Conservation (phyloP, 2,888 invertebrate genomes). For the Pherbina coryleti region DNA sequence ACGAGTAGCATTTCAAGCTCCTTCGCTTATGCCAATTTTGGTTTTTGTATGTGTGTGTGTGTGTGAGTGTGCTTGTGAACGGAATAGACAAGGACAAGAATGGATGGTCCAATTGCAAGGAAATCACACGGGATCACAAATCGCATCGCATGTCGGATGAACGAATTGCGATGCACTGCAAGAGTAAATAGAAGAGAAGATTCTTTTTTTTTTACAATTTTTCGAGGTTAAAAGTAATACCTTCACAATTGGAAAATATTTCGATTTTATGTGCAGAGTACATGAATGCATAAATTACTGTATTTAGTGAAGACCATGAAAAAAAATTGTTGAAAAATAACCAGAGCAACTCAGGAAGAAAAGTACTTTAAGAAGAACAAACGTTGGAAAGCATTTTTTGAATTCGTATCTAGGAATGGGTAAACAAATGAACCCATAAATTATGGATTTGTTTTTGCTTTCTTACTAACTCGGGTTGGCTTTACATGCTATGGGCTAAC, state of each 20-base stretch:
- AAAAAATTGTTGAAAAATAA: neutral
- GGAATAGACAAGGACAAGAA: neutral
- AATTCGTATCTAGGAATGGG: neutral
- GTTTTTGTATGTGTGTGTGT: neutral
- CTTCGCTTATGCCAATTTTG: neutral
- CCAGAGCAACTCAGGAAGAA: neutral
- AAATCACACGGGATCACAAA: conserved; percentile 32
- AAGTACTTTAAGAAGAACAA: neutral
- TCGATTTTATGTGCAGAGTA: conserved; percentile 19
- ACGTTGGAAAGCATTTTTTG: neutral
- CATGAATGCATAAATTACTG: conserved; percentile 27
- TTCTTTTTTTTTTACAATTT: neutral
- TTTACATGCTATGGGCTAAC: neutral
- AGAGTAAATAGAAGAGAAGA: neutral
- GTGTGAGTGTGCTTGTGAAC: neutral
- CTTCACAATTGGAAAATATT: conserved; percentile 19
- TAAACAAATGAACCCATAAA: neutral
- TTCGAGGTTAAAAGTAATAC: neutral
- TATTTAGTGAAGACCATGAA: neutral
- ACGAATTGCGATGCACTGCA: conserved; percentile 13
- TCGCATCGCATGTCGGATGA: conserved; percentile 30
- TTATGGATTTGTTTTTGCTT: neutral
- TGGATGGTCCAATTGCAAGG: conserved; percentile 18
- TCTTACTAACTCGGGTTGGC: neutral
- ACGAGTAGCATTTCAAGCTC: neutral